A percentile compares a stretch with the other conserved stretches of the same genome.
phyloP scores from a whole-genome alignment of 2,888 invertebrate genomes.

The Ormyrus rosae region DNA sequence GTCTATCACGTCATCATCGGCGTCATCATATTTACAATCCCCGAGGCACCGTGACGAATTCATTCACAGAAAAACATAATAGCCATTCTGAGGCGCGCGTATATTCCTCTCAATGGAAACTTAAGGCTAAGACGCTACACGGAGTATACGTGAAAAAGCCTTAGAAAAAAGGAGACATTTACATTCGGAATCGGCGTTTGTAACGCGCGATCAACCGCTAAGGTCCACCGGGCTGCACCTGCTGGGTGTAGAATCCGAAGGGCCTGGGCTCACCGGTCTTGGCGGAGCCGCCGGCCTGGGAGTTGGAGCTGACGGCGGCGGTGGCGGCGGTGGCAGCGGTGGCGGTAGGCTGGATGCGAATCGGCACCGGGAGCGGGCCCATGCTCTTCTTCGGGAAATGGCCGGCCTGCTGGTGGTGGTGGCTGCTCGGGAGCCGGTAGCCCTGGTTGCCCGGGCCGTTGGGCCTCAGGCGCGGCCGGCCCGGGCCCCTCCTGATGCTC shows the following conservation, averaged over 20 bases:
- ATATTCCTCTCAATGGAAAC: no score
- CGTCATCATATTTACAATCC: constrained; percentile 16
- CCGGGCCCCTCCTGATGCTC: constrained; percentile 81
- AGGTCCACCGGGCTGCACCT: constrained; percentile 54
- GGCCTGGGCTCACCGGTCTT: constrained; percentile 63
- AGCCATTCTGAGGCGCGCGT: not conserved
- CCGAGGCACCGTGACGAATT: not conserved
- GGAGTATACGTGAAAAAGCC: not conserved
- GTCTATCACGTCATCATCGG: not conserved
- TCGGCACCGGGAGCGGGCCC: constrained; percentile 65
- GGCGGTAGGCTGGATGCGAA: constrained; percentile 67
- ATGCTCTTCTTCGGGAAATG: constrained; percentile 65
- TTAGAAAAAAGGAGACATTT: not conserved
- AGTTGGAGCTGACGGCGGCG: not conserved
- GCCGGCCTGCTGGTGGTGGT: constrained; percentile 35
- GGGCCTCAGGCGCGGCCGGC: constrained; percentile 82
- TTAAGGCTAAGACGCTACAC: no score
- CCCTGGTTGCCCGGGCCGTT: constrained; percentile 82
- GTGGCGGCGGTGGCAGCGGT: not conserved
- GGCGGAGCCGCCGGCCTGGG: not conserved
- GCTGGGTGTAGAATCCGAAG: constrained; percentile 73
- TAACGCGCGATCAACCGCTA: constrained; percentile 19
- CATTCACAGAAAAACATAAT: not conserved
- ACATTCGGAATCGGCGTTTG: no score
- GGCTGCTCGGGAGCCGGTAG: constrained; percentile 72